Evolutionary conservation across 2,888 invertebrate species (phyloP), one percentile per base, ranked within the genome.

Genomic region (Galerucella pusilla): DNA sequence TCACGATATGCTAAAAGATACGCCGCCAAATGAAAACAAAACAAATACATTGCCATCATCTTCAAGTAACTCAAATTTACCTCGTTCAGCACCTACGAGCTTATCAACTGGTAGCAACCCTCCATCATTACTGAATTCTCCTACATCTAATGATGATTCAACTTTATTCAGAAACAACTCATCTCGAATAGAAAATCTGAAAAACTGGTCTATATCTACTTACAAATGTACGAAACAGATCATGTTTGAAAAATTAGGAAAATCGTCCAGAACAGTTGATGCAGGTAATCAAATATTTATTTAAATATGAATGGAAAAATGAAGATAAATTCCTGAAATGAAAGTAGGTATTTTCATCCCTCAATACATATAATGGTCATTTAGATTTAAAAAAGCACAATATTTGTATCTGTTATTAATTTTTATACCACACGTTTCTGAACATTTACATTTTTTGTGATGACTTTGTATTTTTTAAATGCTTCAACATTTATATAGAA

Each of bases 221-320:
- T 99, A 97, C 88, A 99, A 98, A 88, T 99, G 98, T 87, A 99
- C 99, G 7, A 95, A 96, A 84, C 99, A 99, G 87, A 91, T 98
- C 76, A 93, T 99, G 88, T 95, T 97, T 81, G 99, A 99, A 87
- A 97, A 97, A 86, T 90, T 99, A 73, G 99, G 99, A 20, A 99
- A 97, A 89, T 94, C 95, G 63, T 95, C 96, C 10, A 91, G 96
- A 75, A 97, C 96, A 61, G 94, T 96, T 68, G 96, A 97, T 86
- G 93, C 96, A 81, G 94, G 94, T 94, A 81, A 49, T 35, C 12
- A 20, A 10, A 11, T 20, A 16, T 57, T 20, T 57, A 4, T 16
- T 16, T 14, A 52, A 52, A 52, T n/a, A n/a, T 7, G 5, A 52
- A 6, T n/a, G 6, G n/a, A 20, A 57, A 57, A 10, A 10, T 20